Evolutionary conservation across 2,797 vertebrate genomes (phyloP), one percentile per base, ranked within the genome.

Genomic region (Limnodromus scolopaceus): DNA sequence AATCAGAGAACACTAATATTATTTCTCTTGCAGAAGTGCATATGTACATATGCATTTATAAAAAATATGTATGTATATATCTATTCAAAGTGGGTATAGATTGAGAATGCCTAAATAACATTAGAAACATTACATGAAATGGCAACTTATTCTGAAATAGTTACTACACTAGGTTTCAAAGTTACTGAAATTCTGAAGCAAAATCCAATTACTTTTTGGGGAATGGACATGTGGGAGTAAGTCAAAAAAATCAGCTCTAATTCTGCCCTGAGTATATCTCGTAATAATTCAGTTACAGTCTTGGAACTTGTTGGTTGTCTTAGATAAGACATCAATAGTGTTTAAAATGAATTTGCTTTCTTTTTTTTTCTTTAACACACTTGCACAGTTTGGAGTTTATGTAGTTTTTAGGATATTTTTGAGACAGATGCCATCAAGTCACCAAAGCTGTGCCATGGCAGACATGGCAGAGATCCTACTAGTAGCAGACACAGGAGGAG

Each of bases 11-110:
- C 20, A 49, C 4, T 36, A 58, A 16, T 30, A 36, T 27, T n/a
- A 41, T 60, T 86, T 82, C 7, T 68, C 23, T 43, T 39, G 9
- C 7, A 32, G 9, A 81, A 64, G 6, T 39, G 4, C 8, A 2
- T 58, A 8, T 23, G 5, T 25, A 12, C 5, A 25, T 23, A 43
- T 13, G 1, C 19, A 51, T 36, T 49, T 25, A 68, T 55, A 38
- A 55, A 51, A 78, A 58, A n/a, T 16, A 36, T 13, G 2, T 6
- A 17, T 0, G 0, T 4, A 4, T 38, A 15, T 34, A 51, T 6
- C 6, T 16, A 43, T 48, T 55, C 87, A n/a, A 78, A 75, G 13
- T 66, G 5, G 16, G 22, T 63, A 36, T 43, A 78, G 61, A 45
- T 18, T 45, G 7, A 39, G 7, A 82, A 74, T 32, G 34, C n/a